Conservation (phyloP, 1,140 invertebrate species). For the Hyles vespertilio region DNA sequence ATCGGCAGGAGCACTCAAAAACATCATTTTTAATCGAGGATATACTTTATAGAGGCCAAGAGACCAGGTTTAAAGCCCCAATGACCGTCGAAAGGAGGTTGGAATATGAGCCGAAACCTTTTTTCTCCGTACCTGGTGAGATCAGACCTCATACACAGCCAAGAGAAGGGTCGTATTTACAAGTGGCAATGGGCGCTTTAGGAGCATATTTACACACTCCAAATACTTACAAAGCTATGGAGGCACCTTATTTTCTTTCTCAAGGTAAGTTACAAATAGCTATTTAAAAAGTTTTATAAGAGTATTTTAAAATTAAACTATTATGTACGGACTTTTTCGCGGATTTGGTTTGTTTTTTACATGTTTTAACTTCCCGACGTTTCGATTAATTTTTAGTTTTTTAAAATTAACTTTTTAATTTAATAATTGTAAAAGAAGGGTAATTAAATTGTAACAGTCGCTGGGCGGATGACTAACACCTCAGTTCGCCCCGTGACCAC, state of each 20-base stretch:
- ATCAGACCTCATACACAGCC: slow-evolving; percentile 62
- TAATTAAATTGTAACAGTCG: too few relatives aligned
- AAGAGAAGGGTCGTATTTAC: slow-evolving; percentile 76
- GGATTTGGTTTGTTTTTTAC: too few relatives aligned
- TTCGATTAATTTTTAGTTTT: too few relatives aligned
- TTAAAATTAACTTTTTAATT: too few relatives aligned
- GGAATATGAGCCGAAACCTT: slow-evolving; percentile 48
- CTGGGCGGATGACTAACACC: too few relatives aligned
- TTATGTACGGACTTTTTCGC: too few relatives aligned
- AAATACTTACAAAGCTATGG: slow-evolving; percentile 79
- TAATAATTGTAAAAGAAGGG: too few relatives aligned
- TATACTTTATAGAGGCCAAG: slow-evolving; percentile 82
- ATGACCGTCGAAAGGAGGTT: slow-evolving; percentile 40
- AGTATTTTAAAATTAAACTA: too few relatives aligned
- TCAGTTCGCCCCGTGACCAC: too few relatives aligned
- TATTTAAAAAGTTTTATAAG: neutral
- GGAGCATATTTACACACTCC: slow-evolving; percentile 79
- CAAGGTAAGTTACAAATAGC: slow-evolving; percentile 74
- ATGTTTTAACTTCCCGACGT: too few relatives aligned
- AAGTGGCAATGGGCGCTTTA: slow-evolving; percentile 79
- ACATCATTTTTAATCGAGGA: slow-evolving; percentile 89
- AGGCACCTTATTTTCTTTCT: slow-evolving; percentile 80
- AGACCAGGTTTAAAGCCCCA: slow-evolving; percentile 44
- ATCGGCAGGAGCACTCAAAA: slow-evolving; percentile 57
- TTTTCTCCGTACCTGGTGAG: slow-evolving; percentile 57